phyloP scores from a whole-genome alignment of 2,797 vertebrate genomes.

The Xenops minutus region DNA sequence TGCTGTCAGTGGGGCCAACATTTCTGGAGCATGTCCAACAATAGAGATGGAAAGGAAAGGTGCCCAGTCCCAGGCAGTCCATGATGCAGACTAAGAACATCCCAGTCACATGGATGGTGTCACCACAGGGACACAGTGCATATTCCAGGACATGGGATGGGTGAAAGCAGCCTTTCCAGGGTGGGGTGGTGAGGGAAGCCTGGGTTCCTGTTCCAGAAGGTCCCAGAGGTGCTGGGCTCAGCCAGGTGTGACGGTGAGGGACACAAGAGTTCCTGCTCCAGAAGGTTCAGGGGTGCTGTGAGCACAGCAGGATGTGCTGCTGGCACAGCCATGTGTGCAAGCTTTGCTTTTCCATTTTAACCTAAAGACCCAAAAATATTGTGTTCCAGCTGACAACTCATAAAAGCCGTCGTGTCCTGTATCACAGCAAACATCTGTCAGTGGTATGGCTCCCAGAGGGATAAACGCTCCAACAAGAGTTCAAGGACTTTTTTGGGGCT shows the following conservation, averaged over 20 bases:
- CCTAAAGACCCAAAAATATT: conserved; percentile 46
- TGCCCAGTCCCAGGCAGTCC: not conserved
- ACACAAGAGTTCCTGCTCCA: not conserved
- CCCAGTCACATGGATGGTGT: rapidly evolving
- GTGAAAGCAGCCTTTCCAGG: rapidly evolving
- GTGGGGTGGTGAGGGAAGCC: not conserved
- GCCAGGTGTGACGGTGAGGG: not conserved
- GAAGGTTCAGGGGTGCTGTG: not conserved
- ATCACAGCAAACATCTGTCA: conserved; percentile 63
- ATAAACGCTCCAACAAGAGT: not conserved
- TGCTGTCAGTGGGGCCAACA: rapidly evolving
- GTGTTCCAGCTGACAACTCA: conserved; percentile 54
- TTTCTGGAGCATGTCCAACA: not conserved
- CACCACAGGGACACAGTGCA: rapidly evolving
- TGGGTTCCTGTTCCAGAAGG: rapidly evolving
- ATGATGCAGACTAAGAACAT: too few relatives aligned
- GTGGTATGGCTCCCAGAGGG: not conserved
- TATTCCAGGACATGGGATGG: rapidly evolving
- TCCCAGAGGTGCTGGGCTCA: not conserved
- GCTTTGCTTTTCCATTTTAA: conserved; percentile 26
- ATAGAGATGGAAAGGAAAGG: not conserved
- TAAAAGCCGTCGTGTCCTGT: conserved; percentile 59
- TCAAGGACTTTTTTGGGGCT: not conserved
- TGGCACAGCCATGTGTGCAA: not conserved
- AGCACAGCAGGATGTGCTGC: not conserved